Evolutionary conservation across 2,888 invertebrate genomes (phyloP).

Genomic region (Amphipyra berbera): DNA sequence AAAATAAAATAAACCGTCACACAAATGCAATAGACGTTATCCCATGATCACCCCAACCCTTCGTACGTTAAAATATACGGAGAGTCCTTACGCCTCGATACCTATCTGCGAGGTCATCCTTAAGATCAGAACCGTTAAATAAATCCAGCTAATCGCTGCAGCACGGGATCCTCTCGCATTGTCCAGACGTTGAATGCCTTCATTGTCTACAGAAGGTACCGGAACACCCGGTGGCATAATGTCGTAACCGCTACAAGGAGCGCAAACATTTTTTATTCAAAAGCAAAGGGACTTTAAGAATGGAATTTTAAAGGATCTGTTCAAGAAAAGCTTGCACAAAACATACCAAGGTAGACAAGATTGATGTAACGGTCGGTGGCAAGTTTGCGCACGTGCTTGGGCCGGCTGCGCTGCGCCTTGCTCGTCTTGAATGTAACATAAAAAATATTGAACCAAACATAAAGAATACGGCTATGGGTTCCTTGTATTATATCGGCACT

Average conservation of each 20-base stretch:
- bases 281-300: slow-evolving; percentile 49
- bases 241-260: slow-evolving; percentile 54
- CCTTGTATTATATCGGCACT: slow-evolving; percentile 51
- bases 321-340: slow-evolving; percentile 76
- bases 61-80: slow-evolving; percentile 54
- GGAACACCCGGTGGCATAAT: slow-evolving; percentile 44
- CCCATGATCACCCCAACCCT: slow-evolving; percentile 58
- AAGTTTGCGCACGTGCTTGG: slow-evolving; percentile 86
- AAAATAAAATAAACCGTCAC: slow-evolving; percentile 41
- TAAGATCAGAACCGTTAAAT: slow-evolving; percentile 81
- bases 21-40: slow-evolving; percentile 52
- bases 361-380: slow-evolving; percentile 85
- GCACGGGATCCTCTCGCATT: slow-evolving; percentile 75
- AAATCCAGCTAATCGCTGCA: slow-evolving; percentile 83
- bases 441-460: slow-evolving; percentile 58
- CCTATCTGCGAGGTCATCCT: slow-evolving; percentile 62
- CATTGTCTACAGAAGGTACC: slow-evolving; percentile 78
- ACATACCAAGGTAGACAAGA: slow-evolving; percentile 83
- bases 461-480: slow-evolving; percentile 43
- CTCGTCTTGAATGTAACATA: slow-evolving; percentile 48
- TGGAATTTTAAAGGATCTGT: slow-evolving; percentile 50
- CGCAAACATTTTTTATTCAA: slow-evolving; percentile 59
- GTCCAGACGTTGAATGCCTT: slow-evolving; percentile 84
- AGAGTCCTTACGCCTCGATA: slow-evolving; percentile 55
- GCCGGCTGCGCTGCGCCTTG: slow-evolving; percentile 82